Evolutionary conservation across 1,140 invertebrate species (phyloP).

Genomic region (Oncopodura yosiiana): DNA sequence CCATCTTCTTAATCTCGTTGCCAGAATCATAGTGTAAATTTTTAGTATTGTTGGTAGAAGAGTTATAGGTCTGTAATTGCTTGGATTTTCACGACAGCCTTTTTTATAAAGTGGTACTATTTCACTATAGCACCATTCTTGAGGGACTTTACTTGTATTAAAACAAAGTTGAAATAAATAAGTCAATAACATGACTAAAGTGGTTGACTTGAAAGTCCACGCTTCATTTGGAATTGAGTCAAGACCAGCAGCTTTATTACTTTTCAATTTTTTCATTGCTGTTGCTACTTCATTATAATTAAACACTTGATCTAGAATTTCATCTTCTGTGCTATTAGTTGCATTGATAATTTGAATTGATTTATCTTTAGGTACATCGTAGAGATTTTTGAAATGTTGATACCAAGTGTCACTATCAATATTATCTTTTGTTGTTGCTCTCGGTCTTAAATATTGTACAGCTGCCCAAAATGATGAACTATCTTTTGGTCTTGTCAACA

Average conservation of each 20-base stretch:
- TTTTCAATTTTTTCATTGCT: constrained; percentile 2
- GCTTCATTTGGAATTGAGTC: neutral
- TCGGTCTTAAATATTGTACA: neutral
- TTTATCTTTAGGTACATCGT: too few species aligned
- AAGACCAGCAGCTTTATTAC: neutral
- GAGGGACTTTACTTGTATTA: neutral
- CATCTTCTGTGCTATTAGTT: too few species aligned
- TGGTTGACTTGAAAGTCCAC: neutral
- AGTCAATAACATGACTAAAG: neutral
- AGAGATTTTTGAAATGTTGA: too few species aligned
- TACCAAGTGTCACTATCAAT: neutral
- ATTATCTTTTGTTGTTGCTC: neutral
- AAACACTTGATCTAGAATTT: neutral
- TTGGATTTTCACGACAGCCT: neutral
- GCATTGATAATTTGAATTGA: too few species aligned
- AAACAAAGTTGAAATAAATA: neutral
- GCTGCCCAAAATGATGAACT: constrained; percentile 4
- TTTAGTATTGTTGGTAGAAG: constrained; percentile 22
- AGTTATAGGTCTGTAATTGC: constrained; percentile 16
- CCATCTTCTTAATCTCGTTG: constrained; percentile 25
- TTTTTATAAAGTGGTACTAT: constrained; percentile 22
- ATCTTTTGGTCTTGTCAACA: too few species aligned
- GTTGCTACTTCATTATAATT: neutral
- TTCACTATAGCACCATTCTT: neutral
- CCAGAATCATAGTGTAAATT: constrained; percentile 30